Percentiles rank a stretch among this genome's conserved stretches.
These are phyloP conservation scores for Linnaemya vulpina DNA, from an alignment of 2,888 invertebrate species.

Conservation along the genomic window DNA sequence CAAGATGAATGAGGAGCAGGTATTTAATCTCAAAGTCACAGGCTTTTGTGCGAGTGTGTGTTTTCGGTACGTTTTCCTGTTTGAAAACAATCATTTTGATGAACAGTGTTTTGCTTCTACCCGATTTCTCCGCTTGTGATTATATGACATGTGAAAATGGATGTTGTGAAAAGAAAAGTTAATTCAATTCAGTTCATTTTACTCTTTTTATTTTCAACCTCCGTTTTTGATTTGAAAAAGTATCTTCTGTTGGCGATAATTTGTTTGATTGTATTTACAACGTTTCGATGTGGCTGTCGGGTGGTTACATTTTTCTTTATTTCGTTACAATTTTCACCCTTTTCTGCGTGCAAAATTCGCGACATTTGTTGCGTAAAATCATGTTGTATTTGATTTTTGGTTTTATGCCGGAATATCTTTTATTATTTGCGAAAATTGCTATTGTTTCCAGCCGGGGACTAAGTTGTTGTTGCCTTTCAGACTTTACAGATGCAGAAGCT, in stretches of 20 bases:
- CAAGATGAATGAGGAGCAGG: constrained; percentile 14
- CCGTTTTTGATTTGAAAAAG: not conserved
- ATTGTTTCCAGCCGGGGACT: constrained; percentile 30
- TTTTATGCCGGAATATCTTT: constrained; percentile 23
- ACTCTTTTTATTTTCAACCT: not conserved
- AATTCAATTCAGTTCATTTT: not conserved
- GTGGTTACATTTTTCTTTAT: constrained; percentile 23
- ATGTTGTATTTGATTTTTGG: constrained; percentile 58
- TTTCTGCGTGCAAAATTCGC: constrained; percentile 62
- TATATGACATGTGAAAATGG: too few species aligned
- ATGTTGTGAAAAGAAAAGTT: constrained; percentile 7
- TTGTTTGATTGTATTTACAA: constrained; percentile 10
- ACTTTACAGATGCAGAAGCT: not conserved
- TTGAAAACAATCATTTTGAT: too few species aligned
- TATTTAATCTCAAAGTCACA: constrained; percentile 3
- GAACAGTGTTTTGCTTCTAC: too few species aligned
- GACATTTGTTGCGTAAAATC: constrained; percentile 73
- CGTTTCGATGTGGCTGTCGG: constrained; percentile 10
- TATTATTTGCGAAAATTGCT: not conserved
- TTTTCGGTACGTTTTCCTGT: too few species aligned
- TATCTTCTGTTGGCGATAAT: not conserved
- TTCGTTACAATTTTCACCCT: constrained; percentile 26
- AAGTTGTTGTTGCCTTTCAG: constrained; percentile 58
- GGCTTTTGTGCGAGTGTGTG: constrained; percentile 20
- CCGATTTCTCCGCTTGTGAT: too few species aligned